Conservation (phyloP, 2,888 invertebrate genomes). For the Diaperis boleti region DNA sequence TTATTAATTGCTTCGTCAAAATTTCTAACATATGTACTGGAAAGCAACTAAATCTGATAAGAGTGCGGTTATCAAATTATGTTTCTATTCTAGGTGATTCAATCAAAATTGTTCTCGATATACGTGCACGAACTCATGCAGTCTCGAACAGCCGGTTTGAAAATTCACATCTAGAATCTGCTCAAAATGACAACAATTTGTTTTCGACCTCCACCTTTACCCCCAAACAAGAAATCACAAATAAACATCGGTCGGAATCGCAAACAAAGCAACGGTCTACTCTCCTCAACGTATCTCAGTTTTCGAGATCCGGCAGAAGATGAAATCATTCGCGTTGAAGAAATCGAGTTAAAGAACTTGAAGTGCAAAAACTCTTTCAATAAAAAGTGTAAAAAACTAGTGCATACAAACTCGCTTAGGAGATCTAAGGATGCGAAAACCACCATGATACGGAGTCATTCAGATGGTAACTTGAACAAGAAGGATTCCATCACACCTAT, state of each 20-base stretch:
- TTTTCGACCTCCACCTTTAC: constrained; percentile 71
- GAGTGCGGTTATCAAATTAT: constrained; percentile 1
- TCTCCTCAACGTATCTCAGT: constrained; percentile 71
- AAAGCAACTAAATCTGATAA: not conserved
- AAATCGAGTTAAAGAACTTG: constrained; percentile 55
- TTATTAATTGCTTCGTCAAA: constrained; percentile 51
- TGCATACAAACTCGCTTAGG: constrained; percentile 67
- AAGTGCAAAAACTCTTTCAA: constrained; percentile 48
- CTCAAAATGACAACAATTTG: constrained; percentile 70
- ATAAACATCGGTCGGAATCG: constrained; percentile 48
- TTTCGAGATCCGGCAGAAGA: constrained; percentile 71
- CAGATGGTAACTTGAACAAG: constrained; percentile 76
- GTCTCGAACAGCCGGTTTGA: not conserved
- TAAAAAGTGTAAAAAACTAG: constrained; percentile 56
- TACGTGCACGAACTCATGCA: too few relatives aligned
- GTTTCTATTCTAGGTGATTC: not conserved
- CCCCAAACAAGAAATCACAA: constrained; percentile 68
- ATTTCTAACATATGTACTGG: constrained; percentile 45
- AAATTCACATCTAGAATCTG: constrained; percentile 16
- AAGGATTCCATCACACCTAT: constrained; percentile 61
- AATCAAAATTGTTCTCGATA: not conserved
- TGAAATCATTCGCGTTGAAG: constrained; percentile 56
- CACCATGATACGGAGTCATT: constrained; percentile 75
- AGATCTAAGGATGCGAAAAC: constrained; percentile 53
- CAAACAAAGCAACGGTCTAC: constrained; percentile 53